Base-by-base conservation (phyloP, 37 sponge, comb jelly and placozoan species). In the Hormiphora californensis region DNA sequence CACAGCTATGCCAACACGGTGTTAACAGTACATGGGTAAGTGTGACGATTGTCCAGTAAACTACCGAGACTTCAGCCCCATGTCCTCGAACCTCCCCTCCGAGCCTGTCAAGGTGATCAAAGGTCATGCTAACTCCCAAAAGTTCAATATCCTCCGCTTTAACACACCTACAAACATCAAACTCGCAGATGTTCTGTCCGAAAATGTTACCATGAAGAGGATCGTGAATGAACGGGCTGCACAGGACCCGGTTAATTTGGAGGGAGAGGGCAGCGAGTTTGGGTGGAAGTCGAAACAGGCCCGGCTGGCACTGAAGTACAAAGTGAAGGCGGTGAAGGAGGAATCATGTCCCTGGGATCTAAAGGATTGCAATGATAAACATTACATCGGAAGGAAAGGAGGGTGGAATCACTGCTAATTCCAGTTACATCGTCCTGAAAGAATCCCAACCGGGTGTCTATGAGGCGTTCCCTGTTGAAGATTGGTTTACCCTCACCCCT, bases 401-500 rank as follows among this genome's bases (percentile, higher is more conserved):
- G 54, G 95, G 95, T 23, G 91, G 92, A 0, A 91, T 94, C n/a
- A 91, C 90, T 53, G 46, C 51, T 19, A 91, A 88, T 69, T 89
- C 95, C 23, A 89, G 93, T 41, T 94, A 94, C 68, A 92, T 86
- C 63, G 63, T 94, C 43, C 65, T 94, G 86, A 54, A 69, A 7
- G 63, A 55, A 32, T 28, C 89, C 17, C 54, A 54, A 9, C 91
- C 92, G 30, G 90, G 87, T 11, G 62, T 89, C 21, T 94, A 91
- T 88, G 95, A 94, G 39, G 95, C 92, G 12, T 85, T 40, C 32
- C 95, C 95, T 30, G 63, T 92, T 27, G 54, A 85, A 0, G 90
- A 63, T 54, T 94, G 95, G 95, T 92, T 90, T 87, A 88, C 92
- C 62, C 92, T 94, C 86, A 89, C 87, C 37, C 93, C 95, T 28